Percentiles rank a stretch among this genome's conserved stretches.
phyloP scores from a whole-genome alignment of 1,140 invertebrate species.

The Psilanteris sp. region DNA sequence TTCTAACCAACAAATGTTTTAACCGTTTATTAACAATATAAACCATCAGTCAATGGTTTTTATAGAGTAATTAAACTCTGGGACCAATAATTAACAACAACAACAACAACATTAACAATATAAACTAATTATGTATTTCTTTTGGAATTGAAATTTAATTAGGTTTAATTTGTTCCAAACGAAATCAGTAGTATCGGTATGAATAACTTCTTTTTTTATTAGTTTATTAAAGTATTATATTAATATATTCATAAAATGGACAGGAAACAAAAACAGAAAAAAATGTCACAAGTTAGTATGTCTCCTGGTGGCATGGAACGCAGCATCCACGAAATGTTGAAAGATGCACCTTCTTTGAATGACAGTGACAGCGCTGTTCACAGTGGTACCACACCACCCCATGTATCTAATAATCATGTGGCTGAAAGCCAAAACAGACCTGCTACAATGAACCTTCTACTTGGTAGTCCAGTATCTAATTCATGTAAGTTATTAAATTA shows the following conservation, averaged over 20 bases:
- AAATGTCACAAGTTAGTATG: conserved; percentile 70
- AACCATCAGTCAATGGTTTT: no score
- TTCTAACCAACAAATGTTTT: no score
- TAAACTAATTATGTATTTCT: no score
- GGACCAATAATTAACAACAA: no score
- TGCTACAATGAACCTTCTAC: conserved; percentile 76
- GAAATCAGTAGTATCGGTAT: no score
- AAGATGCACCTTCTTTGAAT: conserved; percentile 89
- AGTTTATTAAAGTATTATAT: not conserved
- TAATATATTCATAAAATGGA: no score
- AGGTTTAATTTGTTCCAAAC: no score
- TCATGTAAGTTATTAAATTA: conserved; percentile 62
- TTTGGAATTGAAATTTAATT: no score
- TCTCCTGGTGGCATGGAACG: conserved; percentile 81
- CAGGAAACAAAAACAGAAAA: conserved; percentile 3
- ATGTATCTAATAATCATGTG: conserved; percentile 75
- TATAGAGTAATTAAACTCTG: no score
- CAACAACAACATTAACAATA: no score
- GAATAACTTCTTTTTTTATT: not conserved
- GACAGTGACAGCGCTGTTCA: conserved; percentile 88
- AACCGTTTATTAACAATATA: no score
- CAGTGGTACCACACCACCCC: conserved; percentile 82
- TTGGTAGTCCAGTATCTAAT: conserved; percentile 67
- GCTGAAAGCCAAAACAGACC: conserved; percentile 76
- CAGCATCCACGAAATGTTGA: conserved; percentile 93